phyloP scores from a whole-genome alignment of 2,113 vertebrate genomes.

The Trinectes maculatus region DNA sequence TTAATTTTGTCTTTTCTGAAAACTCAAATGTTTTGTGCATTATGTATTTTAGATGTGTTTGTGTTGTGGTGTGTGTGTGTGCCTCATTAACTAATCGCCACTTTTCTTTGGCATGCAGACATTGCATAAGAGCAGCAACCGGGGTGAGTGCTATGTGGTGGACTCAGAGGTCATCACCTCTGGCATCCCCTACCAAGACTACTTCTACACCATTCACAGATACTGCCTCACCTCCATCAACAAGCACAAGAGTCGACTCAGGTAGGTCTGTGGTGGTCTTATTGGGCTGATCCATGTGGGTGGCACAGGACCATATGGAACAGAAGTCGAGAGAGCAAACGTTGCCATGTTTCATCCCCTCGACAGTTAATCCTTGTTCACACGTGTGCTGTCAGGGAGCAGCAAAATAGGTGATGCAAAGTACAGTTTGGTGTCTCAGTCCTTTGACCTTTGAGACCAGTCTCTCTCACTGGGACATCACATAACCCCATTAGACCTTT shows the following conservation, averaged over 20 bases:
- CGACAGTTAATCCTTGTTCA: background rate
- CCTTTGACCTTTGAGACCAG: background rate
- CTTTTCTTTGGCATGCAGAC: slow-evolving; percentile 62
- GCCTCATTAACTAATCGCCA: background rate
- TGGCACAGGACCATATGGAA: background rate
- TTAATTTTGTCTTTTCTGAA: too few species aligned
- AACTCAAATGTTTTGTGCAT: too few species aligned
- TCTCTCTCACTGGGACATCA: background rate
- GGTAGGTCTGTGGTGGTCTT: slow-evolving; percentile 71
- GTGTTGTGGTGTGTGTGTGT: too few species aligned
- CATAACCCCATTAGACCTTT: slow-evolving; percentile 7
- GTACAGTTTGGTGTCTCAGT: background rate
- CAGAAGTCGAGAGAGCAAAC: background rate
- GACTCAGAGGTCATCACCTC: slow-evolving; percentile 92
- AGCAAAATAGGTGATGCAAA: slow-evolving; percentile 36
- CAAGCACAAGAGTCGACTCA: slow-evolving; percentile 89
- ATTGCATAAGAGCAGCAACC: slow-evolving; percentile 81
- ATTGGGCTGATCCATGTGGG: too few species aligned
- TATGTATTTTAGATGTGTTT: too few species aligned
- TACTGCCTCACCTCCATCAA: slow-evolving; percentile 90
- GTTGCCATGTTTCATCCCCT: background rate
- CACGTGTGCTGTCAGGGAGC: background rate
- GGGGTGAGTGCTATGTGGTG: slow-evolving; percentile 86
- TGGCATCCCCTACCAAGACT: slow-evolving; percentile 94
- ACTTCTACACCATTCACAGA: slow-evolving; percentile 91